Evolutionary conservation across 1,140 invertebrate species (phyloP), one percentile per base, ranked within the genome.

Genomic region (Megathymus violae): DNA sequence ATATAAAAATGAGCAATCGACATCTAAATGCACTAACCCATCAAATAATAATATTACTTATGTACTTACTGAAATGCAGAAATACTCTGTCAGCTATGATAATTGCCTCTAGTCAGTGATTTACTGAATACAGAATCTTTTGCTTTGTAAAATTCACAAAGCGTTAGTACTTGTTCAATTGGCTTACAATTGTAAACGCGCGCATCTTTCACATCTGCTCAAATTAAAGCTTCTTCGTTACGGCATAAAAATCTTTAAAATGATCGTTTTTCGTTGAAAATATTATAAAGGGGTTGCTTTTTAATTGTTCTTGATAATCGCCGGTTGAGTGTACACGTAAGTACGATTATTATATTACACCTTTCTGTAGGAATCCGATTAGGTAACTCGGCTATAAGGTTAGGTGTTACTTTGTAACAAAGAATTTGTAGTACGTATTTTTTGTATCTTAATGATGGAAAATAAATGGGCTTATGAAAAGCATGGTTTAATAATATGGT

Each of bases 161-260:
- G n/a, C n/a, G n/a, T n/a, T n/a, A 62, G 58, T 41, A 60, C 51
- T 19, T 40, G 54, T 11, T 56, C 62, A 48, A 69, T 56, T 44
- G 31, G 61, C 43, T 61, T 15, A 38, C 17, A 14, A 6, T 17
- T 72, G 59, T 62, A 62, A 81, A 77, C 70, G 72, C 56, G 15
- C 47, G 61, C 44, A 41, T 13, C 31, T 38, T 19, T 19, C 13
- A 17, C 79, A 81, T 81, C 79, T 81, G 79, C 79, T 48, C 61
- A 41, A 64, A 75, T 79, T 81, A 77, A 78, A 75, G 70, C 34
- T 56, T 52, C 62, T 61, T 65, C 62, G 71, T 75, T 77, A 73
- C 67, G 58, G 58, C 25, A 62, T 74, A 69, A 69, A 72, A 78
- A 79, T 77, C 77, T 73, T 79, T 77, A 69, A 71, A 79, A 64